A percentile compares a stretch with the other conserved stretches of the same genome.
phyloP scores from a whole-genome alignment of 2,113 vertebrate species.

The Oncorhynchus masou region DNA sequence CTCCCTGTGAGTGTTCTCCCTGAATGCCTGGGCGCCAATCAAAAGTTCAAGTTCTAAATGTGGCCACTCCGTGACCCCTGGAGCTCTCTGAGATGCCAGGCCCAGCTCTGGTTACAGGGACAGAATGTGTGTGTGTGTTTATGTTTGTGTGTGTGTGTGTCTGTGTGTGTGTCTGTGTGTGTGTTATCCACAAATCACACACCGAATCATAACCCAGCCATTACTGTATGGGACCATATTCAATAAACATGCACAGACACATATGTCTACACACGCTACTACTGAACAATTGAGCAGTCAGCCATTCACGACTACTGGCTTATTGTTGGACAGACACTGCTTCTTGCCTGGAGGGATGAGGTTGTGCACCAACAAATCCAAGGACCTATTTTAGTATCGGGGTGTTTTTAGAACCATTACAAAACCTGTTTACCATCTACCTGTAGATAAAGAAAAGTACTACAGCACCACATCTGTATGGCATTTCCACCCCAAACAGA shows the following conservation, averaged over 20 bases:
- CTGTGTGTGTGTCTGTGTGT: background rate
- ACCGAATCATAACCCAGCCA: slow-evolving; percentile 23
- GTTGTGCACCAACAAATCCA: background rate
- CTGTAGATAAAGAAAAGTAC: background rate
- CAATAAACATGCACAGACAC: background rate
- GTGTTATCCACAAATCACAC: slow-evolving; percentile 12
- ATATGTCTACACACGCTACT: background rate
- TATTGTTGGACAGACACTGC: background rate
- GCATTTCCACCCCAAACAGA: background rate
- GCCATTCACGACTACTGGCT: background rate
- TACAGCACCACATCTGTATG: background rate
- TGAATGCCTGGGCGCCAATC: slow-evolving; percentile 60
- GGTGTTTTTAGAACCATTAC: background rate
- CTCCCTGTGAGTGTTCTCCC: slow-evolving; percentile 16
- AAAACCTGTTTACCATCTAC: background rate
- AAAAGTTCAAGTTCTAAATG: slow-evolving; percentile 67
- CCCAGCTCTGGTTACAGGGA: slow-evolving; percentile 60
- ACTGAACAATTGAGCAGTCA: background rate
- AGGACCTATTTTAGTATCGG: background rate
- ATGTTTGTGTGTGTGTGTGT: too few species aligned
- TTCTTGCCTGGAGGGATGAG: background rate
- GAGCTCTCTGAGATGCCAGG: slow-evolving; percentile 52
- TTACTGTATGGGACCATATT: background rate
- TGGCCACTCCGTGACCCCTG: slow-evolving; percentile 54
- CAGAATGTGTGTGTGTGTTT: slow-evolving; percentile 22